Base-by-base conservation (phyloP, 2,113 vertebrate genomes). In the Perca schrenkii region DNA sequence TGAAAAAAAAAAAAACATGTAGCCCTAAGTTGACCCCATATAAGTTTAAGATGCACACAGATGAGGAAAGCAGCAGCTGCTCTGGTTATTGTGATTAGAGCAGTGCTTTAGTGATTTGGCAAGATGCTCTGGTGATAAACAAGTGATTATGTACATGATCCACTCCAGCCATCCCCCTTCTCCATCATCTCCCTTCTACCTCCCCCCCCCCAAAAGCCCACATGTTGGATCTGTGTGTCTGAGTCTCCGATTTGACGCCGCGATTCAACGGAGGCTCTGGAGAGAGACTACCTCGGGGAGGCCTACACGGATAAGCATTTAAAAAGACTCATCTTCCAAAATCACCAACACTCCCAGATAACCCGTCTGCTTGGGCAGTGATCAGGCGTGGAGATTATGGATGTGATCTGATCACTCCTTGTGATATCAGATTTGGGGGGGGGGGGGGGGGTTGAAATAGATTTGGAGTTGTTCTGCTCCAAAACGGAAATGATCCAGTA, bases 301-400 rank as follows among this genome's bases (percentile, higher is more conserved):
- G 90, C 89, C 90, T 91, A 54, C 87, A 77, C 28, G 60, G 88
- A 91, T 89, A 87, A 92, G 85, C 86, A 84, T 93, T 91, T 91
- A 89, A 88, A 92, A 91, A 89, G 88, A 80, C 85, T 92, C 92
- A 94, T 94, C 93, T 93, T 82, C 85, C 79, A 80, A 43, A 43
- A 88, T 93, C 89, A 79, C 69, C 53, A 80, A 57, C 73, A 28
- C 73, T 67, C 69, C 1, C 53, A 88, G 90, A 91, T 93, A 91
- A 88, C 84, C 73, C 73, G 87, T 91, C 85, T 87, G 82, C 74
- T 86, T 70, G 90, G 86, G 87, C 88, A 80, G 83, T 15, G 88
- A 91, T 93, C 90, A 86, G 80, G 80, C 86, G 50, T 43, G 78
- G 67, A 92, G 91, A 93, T 92, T 90, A 90, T 34, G 66, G 62